Percentiles rank a stretch among this genome's conserved stretches.
Evolutionary conservation across 1,140 invertebrate species (phyloP).

Genomic region (Papilio xuthus): DNA sequence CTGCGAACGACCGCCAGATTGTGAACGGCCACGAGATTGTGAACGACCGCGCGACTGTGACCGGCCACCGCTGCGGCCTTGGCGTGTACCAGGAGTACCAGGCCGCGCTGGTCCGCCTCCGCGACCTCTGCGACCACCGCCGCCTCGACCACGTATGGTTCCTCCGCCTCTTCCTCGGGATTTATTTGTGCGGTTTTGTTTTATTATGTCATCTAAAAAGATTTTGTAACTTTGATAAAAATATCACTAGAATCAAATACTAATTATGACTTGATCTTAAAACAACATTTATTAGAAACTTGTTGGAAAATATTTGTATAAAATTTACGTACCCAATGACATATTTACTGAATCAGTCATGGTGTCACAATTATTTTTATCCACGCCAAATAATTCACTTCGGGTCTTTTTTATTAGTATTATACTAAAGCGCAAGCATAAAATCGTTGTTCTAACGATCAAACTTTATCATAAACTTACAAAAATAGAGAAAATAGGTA

Average conservation of each 20-base stretch:
- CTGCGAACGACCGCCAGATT: constrained; percentile 47
- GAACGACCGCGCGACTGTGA: constrained; percentile 53
- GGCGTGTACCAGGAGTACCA: constrained; percentile 48
- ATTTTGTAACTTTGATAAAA: neutral
- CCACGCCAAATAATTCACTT: neutral
- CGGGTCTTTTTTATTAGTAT: neutral
- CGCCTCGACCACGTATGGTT: constrained; percentile 57
- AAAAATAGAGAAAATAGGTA: neutral
- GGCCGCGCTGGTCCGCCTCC: constrained; percentile 54
- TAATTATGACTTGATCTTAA: constrained; percentile 19
- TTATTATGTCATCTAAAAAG: constrained; percentile 32
- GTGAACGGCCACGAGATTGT: constrained; percentile 48
- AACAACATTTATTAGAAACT: constrained; percentile 7
- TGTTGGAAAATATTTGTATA: constrained; percentile 12
- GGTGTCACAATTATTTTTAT: constrained; percentile 35
- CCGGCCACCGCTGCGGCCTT: constrained; percentile 50
- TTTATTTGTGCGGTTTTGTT: constrained; percentile 65
- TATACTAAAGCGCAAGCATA: neutral
- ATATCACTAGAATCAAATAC: neutral
- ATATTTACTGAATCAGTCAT: constrained; percentile 76
- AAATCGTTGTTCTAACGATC: neutral
- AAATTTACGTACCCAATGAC: constrained; percentile 67
- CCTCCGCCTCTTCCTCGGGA: constrained; percentile 66
- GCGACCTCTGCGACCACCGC: constrained; percentile 54
- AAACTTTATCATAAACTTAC: constrained; percentile 2